Conservation (phyloP, 2,888 invertebrate species). For the Drosophila subsilvestris region DNA sequence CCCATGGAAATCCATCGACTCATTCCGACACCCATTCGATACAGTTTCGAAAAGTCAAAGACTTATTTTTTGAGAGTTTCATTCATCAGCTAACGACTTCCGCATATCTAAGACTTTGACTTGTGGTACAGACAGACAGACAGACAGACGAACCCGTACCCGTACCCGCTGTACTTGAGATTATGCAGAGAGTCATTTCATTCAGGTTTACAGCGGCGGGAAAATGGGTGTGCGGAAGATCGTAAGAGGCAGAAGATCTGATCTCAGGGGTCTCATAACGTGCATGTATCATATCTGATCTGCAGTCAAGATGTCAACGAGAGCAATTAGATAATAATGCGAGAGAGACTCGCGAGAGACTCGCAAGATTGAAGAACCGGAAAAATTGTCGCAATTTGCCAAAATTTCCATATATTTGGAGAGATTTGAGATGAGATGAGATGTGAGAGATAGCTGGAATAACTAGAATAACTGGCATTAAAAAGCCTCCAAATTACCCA, state of each 20-base stretch:
- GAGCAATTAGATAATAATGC: constrained; percentile 47
- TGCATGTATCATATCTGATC: constrained; percentile 17
- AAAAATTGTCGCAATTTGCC: constrained; percentile 54
- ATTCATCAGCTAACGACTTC: constrained; percentile 34
- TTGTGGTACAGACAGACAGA: constrained; percentile 5
- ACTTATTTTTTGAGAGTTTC: constrained; percentile 44
- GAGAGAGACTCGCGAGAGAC: constrained; percentile 25
- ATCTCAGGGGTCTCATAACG: constrained; percentile 7
- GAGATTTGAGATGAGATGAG: neutral
- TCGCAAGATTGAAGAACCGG: constrained; percentile 36
- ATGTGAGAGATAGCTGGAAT: constrained; percentile 39
- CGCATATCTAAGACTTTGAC: constrained; percentile 30
- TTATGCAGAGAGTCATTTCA: constrained; percentile 49
- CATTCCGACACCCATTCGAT: constrained; percentile 10
- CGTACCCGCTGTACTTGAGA: constrained; percentile 60
- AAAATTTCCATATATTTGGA: constrained; percentile 48
- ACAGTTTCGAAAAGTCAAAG: constrained; percentile 33
- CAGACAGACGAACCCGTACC: constrained; percentile 7
- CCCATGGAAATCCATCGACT: constrained; percentile 6
- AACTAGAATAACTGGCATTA: constrained; percentile 49
- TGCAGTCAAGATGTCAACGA: constrained; percentile 55
- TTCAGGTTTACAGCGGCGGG: constrained; percentile 9
- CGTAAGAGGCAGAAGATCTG: constrained; percentile 8
- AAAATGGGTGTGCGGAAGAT: neutral
- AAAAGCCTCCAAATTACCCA: constrained; percentile 42